Evolutionary conservation across 2,797 vertebrate species (phyloP), one percentile per base, ranked within the genome.

Genomic region (Enteromius radiatus): DNA sequence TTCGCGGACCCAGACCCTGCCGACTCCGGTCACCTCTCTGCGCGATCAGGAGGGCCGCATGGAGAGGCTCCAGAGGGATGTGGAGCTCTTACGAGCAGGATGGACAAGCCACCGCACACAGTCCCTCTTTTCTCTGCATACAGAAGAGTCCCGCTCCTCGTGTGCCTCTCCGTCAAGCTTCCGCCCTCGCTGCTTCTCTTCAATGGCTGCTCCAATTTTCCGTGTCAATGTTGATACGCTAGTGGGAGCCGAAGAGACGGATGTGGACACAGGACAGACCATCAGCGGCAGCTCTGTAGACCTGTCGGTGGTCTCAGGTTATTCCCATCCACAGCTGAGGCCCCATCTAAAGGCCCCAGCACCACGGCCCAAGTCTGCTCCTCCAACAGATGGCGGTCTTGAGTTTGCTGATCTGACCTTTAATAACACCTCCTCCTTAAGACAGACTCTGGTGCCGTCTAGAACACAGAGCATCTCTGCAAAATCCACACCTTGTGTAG

Each of bases 251-350:
- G 95, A 96, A 90, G 97, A 99, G 92, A 99, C 97, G 0, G 95
- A 98, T 23, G 97, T 99, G 74, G 97, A 99, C 92, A 98, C 97
- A 0, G 97, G 97, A 52, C 89, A 93, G 90, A 95, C 91, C 56
- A 93, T 98, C 1, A 86, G 86, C 7, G 86, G 86, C n/a, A 92
- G 94, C 86, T 89, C 90, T 19, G 94, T 95, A 5, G 97, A 99
- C 91, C 90, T 98, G 0, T 95, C 96, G 0, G 96, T 97, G 82
- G 95, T 98, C 79, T 99, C 98, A 0, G 96, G 96, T 0, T 97
- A 98, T 78, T 93, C 91, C 5, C 80, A 84, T 65, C 83, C 88
- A 8, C 86, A 86, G 4, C 84, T 83, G 59, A 86, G 83, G 3
- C 83, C 87, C 4, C 43, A 45, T 43, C 31, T 47, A 38, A 80